Evolutionary conservation across 1,140 invertebrate genomes (phyloP).

Genomic region (Hypothenemus hampei): DNA sequence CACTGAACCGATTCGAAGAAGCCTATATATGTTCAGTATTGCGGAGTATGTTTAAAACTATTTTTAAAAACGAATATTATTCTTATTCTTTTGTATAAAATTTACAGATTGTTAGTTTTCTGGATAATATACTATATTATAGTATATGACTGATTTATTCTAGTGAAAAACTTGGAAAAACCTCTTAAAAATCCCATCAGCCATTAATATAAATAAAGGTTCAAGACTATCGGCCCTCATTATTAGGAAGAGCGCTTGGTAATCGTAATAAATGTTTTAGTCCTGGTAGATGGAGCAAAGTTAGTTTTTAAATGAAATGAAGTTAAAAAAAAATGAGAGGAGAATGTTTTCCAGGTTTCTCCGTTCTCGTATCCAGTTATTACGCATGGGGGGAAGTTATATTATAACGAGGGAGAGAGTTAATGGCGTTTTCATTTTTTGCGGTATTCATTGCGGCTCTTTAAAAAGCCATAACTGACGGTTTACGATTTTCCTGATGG

Average conservation of each 20-base stretch:
- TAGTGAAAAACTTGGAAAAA: not conserved
- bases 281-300: not conserved
- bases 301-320: not conserved
- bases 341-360: no score
- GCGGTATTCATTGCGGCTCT: not conserved
- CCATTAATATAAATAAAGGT: constrained; percentile 15
- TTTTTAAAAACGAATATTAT: no score
- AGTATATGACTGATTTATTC: no score
- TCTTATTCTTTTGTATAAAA: no score
- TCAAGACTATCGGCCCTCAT: constrained; percentile 5
- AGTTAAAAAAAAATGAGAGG: not conserved
- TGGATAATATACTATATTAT: no score
- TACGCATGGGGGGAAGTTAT: not conserved
- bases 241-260: constrained; percentile 5
- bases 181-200: not conserved
- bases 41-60: no score
- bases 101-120: no score
- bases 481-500: no score
- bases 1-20: no score
- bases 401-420: no score
- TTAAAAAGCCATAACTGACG: no score
- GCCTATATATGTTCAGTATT: no score
- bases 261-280: constrained; percentile 15
- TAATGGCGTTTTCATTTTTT: not conserved
- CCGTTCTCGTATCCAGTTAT: not conserved